Evolutionary conservation across 2,113 vertebrate genomes (phyloP), one percentile per base, ranked within the genome.

Genomic region (Rhombomys opimus): DNA sequence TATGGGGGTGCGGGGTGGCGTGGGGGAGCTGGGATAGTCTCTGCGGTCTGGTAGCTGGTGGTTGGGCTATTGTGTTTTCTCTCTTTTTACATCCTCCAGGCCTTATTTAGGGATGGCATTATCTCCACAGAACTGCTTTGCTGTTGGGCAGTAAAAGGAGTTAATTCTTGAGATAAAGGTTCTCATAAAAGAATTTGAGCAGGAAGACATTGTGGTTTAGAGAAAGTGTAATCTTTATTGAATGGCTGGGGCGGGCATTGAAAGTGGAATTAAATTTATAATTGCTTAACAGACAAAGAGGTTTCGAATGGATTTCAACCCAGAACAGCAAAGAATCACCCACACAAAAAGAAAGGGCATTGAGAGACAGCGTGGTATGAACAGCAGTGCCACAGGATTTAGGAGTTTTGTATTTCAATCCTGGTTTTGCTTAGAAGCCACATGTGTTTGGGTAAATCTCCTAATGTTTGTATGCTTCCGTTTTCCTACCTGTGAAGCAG

Each of bases 81-180:
- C 2, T 73, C 57, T 89, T 65, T 63, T 75, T 27, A 89, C 46
- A 17, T 80, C 94, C 27, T 86, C 41, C 15, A 54, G 87, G 35
- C 90, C 96, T 98, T 98, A 93, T 97, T 97, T 97, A 95, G 92
- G 32, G 54, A 95, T 68, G 38, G 75, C 91, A 80, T 97, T 97
- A 97, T 96, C 95, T 97, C 87, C 93, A 96, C 86, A 84, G 61
- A 97, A 82, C 41, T 92, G 80, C 94, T 95, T 95, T 94, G 54
- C 77, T 97, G 25, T 93, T 95, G 68, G 65, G 94, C 77, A 93
- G 80, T 86, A 93, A 86, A 88, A 90, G 27, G n/a, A 87, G 50
- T 92, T 50, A 89, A 57, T 94, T 96, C 72, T 92, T 70, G 85
- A 67, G 70, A 82, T 38, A 87, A 87, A 87, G 61, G 3, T 67